Evolutionary conservation across 2,113 vertebrate species (phyloP).

Genomic region (Dermatemys mawii): DNA sequence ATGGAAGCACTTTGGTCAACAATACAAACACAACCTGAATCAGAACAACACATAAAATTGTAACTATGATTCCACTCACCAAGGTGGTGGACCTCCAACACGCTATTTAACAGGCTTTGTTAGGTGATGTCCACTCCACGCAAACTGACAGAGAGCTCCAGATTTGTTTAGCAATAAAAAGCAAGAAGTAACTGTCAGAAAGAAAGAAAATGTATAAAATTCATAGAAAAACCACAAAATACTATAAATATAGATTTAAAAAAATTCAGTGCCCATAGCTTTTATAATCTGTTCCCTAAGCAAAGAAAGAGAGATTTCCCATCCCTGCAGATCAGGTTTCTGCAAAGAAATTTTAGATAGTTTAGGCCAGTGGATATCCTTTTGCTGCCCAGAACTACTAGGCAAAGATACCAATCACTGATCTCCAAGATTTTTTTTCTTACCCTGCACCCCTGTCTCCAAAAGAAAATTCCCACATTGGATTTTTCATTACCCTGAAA

Average conservation of each 20-base stretch:
- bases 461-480: background rate
- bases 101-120: background rate
- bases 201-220: background rate
- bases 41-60: background rate
- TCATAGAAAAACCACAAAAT: background rate
- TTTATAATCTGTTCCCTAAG: background rate
- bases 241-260: background rate
- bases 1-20: constrained; percentile 38
- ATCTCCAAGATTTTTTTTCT: background rate
- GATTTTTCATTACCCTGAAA: background rate
- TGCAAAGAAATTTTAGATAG: background rate
- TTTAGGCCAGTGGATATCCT: background rate
- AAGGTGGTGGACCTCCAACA: background rate
- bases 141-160: constrained; percentile 18
- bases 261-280: background rate
- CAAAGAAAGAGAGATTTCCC: fast-evolving
- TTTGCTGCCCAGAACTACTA: background rate
- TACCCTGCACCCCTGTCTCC: background rate
- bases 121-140: constrained; percentile 2
- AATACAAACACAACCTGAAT: constrained; percentile 29
- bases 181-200: constrained; percentile 42
- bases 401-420: background rate
- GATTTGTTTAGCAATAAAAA: background rate
- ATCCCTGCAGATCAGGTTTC: background rate
- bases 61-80: constrained; percentile 70